These are phyloP conservation scores for Garrulus glandarius DNA, from an alignment of 2,797 vertebrate genomes.

Conservation along the genomic window DNA sequence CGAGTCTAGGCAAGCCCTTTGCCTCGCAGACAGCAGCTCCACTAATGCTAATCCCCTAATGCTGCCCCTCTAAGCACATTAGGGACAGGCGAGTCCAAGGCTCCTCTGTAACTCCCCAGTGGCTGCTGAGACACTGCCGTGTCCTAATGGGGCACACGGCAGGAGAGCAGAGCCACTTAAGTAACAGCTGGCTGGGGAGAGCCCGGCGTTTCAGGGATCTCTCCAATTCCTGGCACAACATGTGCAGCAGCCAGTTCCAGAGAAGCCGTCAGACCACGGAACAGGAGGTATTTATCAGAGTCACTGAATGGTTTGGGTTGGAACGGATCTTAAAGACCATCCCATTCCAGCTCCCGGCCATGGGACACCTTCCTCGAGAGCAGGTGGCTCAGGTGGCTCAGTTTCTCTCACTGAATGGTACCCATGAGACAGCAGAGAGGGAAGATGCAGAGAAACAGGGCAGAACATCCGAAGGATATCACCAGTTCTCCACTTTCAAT, in stretches of 20 bases:
- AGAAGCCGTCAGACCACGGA: background rate
- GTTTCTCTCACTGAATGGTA: background rate
- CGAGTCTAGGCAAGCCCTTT: background rate
- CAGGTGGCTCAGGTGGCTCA: background rate
- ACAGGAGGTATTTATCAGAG: background rate
- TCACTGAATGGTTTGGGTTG: background rate
- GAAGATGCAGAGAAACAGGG: background rate
- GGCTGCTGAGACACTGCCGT: background rate
- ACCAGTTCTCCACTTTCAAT: rapidly evolving
- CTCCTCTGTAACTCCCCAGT: background rate
- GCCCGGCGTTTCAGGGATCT: background rate
- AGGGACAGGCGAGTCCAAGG: background rate
- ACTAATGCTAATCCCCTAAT: background rate
- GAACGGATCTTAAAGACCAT: background rate
- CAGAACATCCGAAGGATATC: background rate
- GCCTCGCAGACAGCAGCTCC: background rate
- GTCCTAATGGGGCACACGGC: background rate
- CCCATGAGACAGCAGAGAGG: background rate
- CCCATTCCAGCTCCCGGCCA: background rate
- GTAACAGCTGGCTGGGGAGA: background rate
- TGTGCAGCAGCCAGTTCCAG: background rate
- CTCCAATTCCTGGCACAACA: background rate
- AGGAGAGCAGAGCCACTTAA: background rate
- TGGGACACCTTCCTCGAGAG: background rate
- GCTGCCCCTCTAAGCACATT: background rate